Conservation (phyloP, 2,797 vertebrate species). For the Macropus fuliginosus region DNA sequence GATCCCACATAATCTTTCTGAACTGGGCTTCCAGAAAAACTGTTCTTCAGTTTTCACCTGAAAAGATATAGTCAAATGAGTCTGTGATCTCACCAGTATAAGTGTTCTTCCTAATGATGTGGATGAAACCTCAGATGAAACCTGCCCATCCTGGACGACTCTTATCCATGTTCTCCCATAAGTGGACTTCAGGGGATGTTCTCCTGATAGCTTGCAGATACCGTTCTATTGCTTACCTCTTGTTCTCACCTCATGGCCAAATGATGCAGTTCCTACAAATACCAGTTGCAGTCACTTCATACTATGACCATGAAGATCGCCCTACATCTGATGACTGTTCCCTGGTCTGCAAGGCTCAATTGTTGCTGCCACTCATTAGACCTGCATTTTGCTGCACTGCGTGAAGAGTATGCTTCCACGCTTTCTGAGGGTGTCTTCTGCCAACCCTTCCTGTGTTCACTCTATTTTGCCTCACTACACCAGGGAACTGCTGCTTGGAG, state of each 20-base stretch:
- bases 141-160: neutral
- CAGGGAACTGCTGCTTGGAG: neutral
- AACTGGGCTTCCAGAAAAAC: neutral
- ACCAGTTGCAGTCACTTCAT: neutral
- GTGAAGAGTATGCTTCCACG: neutral
- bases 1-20: neutral
- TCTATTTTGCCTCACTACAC: neutral
- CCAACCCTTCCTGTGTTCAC: neutral
- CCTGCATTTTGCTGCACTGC: neutral
- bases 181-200: neutral
- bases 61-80: neutral
- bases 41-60: neutral
- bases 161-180: neutral
- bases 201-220: neutral
- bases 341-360: neutral
- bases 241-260: neutral
- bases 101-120: neutral
- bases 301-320: neutral
- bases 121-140: neutral
- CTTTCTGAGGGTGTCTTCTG: neutral
- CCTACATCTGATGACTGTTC: neutral
- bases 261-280: neutral
- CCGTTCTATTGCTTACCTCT: neutral
- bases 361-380: neutral
- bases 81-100: neutral